phyloP scores from a whole-genome alignment of 2,888 invertebrate species.

The Tipula helvola region DNA sequence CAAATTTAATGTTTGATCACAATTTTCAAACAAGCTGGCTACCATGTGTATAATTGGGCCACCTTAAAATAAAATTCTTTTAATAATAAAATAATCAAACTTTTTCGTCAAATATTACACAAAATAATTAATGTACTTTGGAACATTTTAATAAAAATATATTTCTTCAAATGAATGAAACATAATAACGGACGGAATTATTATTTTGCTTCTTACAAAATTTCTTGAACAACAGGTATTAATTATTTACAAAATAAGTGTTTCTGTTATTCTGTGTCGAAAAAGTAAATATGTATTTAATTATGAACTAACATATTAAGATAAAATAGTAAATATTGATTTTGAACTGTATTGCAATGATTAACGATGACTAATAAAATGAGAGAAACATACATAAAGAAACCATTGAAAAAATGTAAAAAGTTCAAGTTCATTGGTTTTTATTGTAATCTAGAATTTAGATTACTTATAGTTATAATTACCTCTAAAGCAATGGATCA shows the following conservation, averaged over 20 bases:
- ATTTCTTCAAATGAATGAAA: background rate
- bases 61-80: background rate
- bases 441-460: background rate
- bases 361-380: no score
- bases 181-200: background rate
- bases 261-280: background rate
- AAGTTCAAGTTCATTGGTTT: background rate
- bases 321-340: background rate
- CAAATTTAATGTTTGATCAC: slow-evolving; percentile 26
- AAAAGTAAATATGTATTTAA: background rate
- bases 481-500: no score
- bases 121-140: background rate
- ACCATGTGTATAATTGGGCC: background rate
- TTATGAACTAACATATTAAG: background rate
- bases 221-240: background rate
- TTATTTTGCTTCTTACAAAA: background rate
- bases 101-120: background rate
- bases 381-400: background rate
- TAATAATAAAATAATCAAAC: background rate
- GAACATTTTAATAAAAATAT: background rate
- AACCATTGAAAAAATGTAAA: background rate
- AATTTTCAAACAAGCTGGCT: slow-evolving; percentile 21
- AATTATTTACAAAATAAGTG: background rate
- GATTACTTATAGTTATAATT: no score
- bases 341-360: background rate